Percentiles rank a stretch among this genome's conserved stretches.
Evolutionary conservation across 2,888 invertebrate species (phyloP).

Genomic region (Folsomia candida): DNA sequence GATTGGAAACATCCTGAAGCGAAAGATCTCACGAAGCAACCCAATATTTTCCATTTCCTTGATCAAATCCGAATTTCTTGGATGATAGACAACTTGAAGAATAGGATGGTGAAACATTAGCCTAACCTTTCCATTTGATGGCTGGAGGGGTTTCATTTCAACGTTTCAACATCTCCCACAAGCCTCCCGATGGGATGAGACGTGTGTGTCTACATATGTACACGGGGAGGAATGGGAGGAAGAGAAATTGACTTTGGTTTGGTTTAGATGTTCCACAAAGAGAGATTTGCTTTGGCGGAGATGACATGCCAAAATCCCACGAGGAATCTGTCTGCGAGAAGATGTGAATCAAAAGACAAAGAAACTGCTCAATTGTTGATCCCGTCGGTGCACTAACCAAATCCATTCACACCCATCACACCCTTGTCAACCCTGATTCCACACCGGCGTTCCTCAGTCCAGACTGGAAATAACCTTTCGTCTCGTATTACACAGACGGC

Average conservation of each 20-base stretch:
- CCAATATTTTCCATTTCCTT: too few relatives aligned
- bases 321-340: conserved; percentile 20
- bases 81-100: too few relatives aligned
- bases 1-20: too few relatives aligned
- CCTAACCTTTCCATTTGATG: neutral
- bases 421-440: neutral
- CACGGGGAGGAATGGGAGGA: neutral
- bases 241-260: neutral
- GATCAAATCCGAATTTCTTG: too few relatives aligned
- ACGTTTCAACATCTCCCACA: neutral
- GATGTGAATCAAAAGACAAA: conserved; percentile 21
- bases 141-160: neutral
- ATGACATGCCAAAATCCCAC: conserved; percentile 22
- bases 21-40: too few relatives aligned
- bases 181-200: neutral
- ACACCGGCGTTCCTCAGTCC: too few relatives aligned
- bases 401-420: neutral
- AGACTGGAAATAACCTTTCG: too few relatives aligned
- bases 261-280: neutral
- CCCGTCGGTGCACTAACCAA: conserved; percentile 4
- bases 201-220: neutral
- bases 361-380: conserved; percentile 19
- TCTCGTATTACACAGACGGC: too few relatives aligned
- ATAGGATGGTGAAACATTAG: neutral
- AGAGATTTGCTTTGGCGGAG: conserved; percentile 9